Percentiles rank a stretch among this genome's conserved stretches.
These are phyloP conservation scores for Pimephales promelas DNA, from an alignment of 2,113 vertebrate genomes.

Conservation along the genomic window DNA sequence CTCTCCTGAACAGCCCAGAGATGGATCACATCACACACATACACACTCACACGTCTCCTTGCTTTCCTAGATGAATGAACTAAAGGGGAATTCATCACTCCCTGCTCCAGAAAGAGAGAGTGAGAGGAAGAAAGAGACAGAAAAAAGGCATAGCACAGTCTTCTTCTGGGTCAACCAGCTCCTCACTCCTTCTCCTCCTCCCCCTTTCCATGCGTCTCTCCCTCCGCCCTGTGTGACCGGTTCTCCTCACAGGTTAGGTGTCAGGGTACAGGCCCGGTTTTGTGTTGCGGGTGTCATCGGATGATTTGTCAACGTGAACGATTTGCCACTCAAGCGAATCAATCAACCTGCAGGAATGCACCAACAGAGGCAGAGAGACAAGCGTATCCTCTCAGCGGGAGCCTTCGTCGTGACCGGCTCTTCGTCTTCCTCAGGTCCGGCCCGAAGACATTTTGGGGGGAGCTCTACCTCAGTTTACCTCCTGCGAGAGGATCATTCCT, in stretches of 20 bases:
- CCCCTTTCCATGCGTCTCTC: constrained; percentile 50
- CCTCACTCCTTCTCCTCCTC: neutral
- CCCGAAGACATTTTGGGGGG: constrained; percentile 22
- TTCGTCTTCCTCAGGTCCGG: constrained; percentile 58
- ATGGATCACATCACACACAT: constrained; percentile 77
- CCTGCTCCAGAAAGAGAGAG: constrained; percentile 49
- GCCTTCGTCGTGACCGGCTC: constrained; percentile 41
- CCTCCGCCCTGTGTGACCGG: constrained; percentile 42
- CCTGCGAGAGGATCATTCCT: constrained; percentile 33
- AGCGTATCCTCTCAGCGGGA: constrained; percentile 53
- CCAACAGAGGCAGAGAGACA: constrained; percentile 45
- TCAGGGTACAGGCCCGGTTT: constrained; percentile 69
- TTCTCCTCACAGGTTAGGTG: constrained; percentile 75
- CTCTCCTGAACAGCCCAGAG: constrained; percentile 75
- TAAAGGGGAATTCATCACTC: constrained; percentile 80
- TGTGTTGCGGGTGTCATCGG: constrained; percentile 72
- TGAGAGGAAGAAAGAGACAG: constrained; percentile 45
- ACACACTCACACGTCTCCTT: constrained; percentile 66
- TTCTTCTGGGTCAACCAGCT: constrained; percentile 64
- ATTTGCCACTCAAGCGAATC: constrained; percentile 74
- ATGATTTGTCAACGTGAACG: constrained; percentile 79
- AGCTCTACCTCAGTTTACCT: constrained; percentile 46
- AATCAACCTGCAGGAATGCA: constrained; percentile 69
- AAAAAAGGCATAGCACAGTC: constrained; percentile 60
- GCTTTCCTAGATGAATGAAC: constrained; percentile 81